Evolutionary conservation across 2,797 vertebrate species (phyloP), one percentile per base, ranked within the genome.

Genomic region (Diplodus sargus): DNA sequence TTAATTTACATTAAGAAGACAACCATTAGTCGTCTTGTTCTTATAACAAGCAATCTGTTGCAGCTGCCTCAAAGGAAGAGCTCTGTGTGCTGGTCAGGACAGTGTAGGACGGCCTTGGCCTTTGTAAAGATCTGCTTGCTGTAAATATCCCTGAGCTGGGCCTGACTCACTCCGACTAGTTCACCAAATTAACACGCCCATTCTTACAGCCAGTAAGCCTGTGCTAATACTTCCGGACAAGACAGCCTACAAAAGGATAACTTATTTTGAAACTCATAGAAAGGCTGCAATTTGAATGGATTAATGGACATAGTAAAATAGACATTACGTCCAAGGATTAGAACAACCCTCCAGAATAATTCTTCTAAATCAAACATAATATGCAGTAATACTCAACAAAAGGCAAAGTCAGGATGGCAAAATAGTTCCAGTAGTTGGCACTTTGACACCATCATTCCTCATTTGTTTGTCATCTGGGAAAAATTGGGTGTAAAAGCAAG

Each of bases 141-240:
- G 65, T 83, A 87, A 88, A 90, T 89, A 88, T 82, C 74, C 64
- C 78, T 89, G 82, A 91, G 87, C 88, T 78, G 71, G 23, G 16
- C 52, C 85, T 90, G 88, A 90, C 84, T 89, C 88, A 90, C 71
- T 42, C n/a, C 1, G 18, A 62, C 83, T 10, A 69, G 45, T 71
- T 70, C 60, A 48, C 59, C 70, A 78, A 76, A 79, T 67, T 59
- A 68, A 67, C 63, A 52, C 49, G 30, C 16, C 42, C 18, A n/a
- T 69, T 77, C 65, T 49, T 43, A n/a, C 39, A 13, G 63, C 39
- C 8, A 0, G 20, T 34, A 28, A 51, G 11, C 12, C 47, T 1
- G 28, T 47, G 68, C 42, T 56, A 28, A 83, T 39, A 42, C 63
- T 63, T 59, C 39, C 9, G 54, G 18, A 81, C 22, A 60, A 59